Evolutionary conservation across 2,888 invertebrate species (phyloP), one percentile per base, ranked within the genome.

Genomic region (Drosophila kuntzei): DNA sequence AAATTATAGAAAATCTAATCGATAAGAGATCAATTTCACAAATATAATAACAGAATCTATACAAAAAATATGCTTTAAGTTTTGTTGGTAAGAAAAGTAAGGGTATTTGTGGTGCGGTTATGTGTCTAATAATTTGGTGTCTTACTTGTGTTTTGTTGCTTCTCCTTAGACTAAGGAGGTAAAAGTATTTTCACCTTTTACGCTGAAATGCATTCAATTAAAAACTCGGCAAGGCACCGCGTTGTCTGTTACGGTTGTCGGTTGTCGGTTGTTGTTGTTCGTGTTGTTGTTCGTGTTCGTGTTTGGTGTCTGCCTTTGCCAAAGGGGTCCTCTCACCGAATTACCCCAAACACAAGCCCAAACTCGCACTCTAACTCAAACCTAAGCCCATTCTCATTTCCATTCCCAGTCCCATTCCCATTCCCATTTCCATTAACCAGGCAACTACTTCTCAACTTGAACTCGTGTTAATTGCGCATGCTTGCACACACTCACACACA

Each of bases 181-280:
- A 78, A 69, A 67, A 71, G 71, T 80, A 71, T 83, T 83, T 84
- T 84, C 81, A 82, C 87, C 87, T 87, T 84, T 87, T 80, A 75
- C 72, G 87, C 87, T 78, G 55, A 87, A 72, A 84, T 75, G 87
- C 87, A 87, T 80, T 87, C 78, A 82, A 82, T 83, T 80, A 83
- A 87, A 82, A 82, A 78, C 81, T 83, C 78, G 71, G 68, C 69
- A 80, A 83, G 71, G 66, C 80, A 80, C 54, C 77, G 67, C 68
- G 53, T 57, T 72, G 72, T 72, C 72, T 75, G 62, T 53, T 16
- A 16, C 25, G 25, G 14, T 25, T 55, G 44, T 12, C 3, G 29
- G 14, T 5, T 29, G 25, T 8, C 14, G 22, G 9, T 32, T 20
- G 36, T 32, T 27, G 18, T 67, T 66, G 25, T 57, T 46, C n/a